A percentile compares a stretch with the other conserved stretches of the same genome.
These are phyloP conservation scores for Rotaria macrura DNA, from an alignment of 2,888 invertebrate species.

Conservation along the genomic window DNA sequence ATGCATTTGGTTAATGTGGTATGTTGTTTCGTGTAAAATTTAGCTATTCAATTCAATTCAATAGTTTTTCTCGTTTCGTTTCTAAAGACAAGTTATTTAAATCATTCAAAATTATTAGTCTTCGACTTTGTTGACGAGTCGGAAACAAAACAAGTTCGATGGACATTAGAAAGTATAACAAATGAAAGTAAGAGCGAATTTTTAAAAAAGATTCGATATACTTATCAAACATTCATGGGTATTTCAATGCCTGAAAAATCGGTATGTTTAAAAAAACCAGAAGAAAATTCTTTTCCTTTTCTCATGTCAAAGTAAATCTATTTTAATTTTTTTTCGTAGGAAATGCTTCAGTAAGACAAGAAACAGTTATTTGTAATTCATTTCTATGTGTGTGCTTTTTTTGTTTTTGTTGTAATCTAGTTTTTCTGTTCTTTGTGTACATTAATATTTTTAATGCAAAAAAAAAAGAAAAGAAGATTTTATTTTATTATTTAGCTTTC, in stretches of 20 bases:
- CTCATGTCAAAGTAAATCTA: too few species aligned
- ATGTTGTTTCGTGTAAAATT: not conserved
- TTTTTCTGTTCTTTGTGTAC: not conserved
- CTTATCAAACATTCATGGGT: not conserved
- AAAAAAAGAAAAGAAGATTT: too few species aligned
- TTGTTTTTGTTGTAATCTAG: not conserved
- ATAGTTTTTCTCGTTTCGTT: not conserved
- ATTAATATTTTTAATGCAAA: not conserved
- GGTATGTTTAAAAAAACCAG: not conserved
- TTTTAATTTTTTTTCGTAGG: not conserved
- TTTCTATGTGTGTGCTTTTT: not conserved
- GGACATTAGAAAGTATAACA: constrained; percentile 13
- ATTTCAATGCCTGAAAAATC: not conserved
- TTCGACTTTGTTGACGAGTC: constrained; percentile 6
- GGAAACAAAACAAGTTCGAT: not conserved
- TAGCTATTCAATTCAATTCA: not conserved
- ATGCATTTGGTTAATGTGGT: constrained; percentile 14
- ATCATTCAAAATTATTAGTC: not conserved
- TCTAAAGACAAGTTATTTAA: not conserved
- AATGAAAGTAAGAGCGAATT: not conserved
- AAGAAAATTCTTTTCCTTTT: not conserved
- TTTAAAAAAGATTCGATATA: not conserved
- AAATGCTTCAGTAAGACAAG: not conserved
- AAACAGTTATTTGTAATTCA: not conserved
- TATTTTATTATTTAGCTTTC: not conserved